These are phyloP conservation scores for Anthonomus grandis DNA, from an alignment of 1,140 invertebrate species.

Conservation along the genomic window DNA sequence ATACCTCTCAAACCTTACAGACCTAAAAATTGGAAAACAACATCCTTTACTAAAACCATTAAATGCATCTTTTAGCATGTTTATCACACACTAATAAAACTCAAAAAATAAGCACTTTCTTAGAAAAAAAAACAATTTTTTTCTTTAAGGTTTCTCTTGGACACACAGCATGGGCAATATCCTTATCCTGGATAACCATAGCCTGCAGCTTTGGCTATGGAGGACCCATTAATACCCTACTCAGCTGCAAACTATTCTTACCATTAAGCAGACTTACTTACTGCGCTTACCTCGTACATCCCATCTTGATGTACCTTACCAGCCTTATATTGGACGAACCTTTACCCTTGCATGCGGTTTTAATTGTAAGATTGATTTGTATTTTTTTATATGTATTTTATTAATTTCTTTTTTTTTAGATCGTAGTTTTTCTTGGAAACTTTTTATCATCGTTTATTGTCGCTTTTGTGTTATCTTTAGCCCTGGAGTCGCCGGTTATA, in stretches of 20 bases:
- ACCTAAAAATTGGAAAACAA: too few species aligned
- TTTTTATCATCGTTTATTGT: conserved; percentile 70
- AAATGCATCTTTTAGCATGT: too few species aligned
- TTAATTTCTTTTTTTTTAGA: conserved; percentile 52
- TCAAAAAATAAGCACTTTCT: too few species aligned
- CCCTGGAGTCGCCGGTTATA: conserved; percentile 75
- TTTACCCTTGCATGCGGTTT: conserved; percentile 67
- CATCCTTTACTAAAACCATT: too few species aligned
- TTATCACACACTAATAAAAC: too few species aligned
- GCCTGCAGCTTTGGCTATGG: conserved; percentile 76
- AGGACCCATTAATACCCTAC: conserved; percentile 66
- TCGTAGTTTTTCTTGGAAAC: conserved; percentile 76
- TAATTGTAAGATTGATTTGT: conserved; percentile 57
- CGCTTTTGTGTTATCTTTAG: conserved; percentile 73
- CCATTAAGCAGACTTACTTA: conserved; percentile 88
- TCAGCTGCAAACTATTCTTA: conserved; percentile 76
- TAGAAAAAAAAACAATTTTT: too few species aligned
- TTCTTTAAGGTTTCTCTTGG: conserved; percentile 55
- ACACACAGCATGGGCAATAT: conserved; percentile 70
- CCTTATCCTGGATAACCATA: conserved; percentile 75
- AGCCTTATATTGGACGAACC: conserved; percentile 74
- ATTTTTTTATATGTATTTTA: background rate
- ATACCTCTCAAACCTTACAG: too few species aligned
- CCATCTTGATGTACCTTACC: conserved; percentile 76
- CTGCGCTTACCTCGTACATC: conserved; percentile 87